These are phyloP conservation scores for Perizoma affinitatum DNA, from an alignment of 2,888 invertebrate genomes.

Conservation along the genomic window DNA sequence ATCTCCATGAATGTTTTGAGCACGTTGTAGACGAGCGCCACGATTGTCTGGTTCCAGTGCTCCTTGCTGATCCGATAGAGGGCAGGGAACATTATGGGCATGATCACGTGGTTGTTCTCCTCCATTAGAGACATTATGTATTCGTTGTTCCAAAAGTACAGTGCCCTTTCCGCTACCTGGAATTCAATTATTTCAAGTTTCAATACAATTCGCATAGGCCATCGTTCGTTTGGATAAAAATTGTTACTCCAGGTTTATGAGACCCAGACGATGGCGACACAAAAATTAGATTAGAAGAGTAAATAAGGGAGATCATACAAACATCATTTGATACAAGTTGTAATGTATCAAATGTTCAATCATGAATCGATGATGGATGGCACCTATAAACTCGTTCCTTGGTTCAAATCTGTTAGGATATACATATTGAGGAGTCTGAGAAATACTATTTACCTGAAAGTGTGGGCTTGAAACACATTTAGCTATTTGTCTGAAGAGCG, in stretches of 20 bases:
- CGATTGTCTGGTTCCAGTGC: slow-evolving; percentile 99
- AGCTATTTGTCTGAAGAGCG: slow-evolving; percentile 98
- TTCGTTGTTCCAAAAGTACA: slow-evolving; percentile 99
- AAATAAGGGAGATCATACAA: no score
- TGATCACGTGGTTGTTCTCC: slow-evolving; percentile 98
- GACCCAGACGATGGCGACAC: no score
- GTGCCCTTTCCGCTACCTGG: slow-evolving; percentile 98
- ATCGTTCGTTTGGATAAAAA: no score
- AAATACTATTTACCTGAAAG: slow-evolving; percentile 92
- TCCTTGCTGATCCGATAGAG: slow-evolving; percentile 99
- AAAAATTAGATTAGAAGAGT: no score
- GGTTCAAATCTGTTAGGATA: no score
- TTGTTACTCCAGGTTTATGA: no score
- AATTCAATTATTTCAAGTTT: slow-evolving; percentile 37
- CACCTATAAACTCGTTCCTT: no score
- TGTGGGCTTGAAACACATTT: slow-evolving; percentile 99
- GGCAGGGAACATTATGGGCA: slow-evolving; percentile 99
- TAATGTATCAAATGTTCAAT: no score
- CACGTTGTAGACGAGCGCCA: slow-evolving; percentile 99
- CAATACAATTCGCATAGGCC: no score
- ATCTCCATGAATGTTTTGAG: slow-evolving; percentile 99
- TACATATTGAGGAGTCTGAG: neutral
- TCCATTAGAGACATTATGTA: slow-evolving; percentile 99
- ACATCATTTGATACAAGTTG: no score
- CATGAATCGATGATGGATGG: no score